Evolutionary conservation across 2,888 invertebrate genomes (phyloP).

Genomic region (Dryocosmus kuriphilus): DNA sequence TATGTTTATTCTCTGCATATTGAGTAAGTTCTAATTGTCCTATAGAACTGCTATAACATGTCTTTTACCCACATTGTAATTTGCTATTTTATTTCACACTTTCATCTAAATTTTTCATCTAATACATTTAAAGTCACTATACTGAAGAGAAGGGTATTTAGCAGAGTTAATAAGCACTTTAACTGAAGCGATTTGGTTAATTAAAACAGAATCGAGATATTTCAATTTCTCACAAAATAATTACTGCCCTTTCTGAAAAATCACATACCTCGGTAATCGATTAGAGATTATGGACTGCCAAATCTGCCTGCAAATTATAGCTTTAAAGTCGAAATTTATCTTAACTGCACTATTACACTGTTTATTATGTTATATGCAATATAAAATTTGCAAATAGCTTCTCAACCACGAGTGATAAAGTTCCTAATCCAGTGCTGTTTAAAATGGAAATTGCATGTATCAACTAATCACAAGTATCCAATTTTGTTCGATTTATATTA

Average conservation of each 20-base stretch:
- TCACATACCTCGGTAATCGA: background rate
- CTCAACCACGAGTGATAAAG: background rate
- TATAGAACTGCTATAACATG: background rate
- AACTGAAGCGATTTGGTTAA: background rate
- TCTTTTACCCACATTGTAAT: constrained; percentile 7
- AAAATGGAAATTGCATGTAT: background rate
- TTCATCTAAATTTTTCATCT: background rate
- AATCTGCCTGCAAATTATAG: background rate
- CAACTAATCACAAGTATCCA: background rate
- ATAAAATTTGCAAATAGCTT: background rate
- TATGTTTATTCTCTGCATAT: background rate
- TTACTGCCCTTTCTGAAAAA: background rate
- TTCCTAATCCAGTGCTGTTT: background rate
- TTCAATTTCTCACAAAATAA: background rate
- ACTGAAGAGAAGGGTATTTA: background rate
- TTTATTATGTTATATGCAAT: background rate
- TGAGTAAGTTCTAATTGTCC: background rate
- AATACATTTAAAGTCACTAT: background rate
- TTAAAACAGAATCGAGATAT: background rate
- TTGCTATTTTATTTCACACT: background rate
- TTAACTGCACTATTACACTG: background rate
- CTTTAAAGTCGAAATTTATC: background rate
- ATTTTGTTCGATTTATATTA: background rate
- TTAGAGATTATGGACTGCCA: too few species aligned
- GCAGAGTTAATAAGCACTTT: background rate